Conservation (phyloP, 1,140 invertebrate genomes). For the Riptortus pedestris region DNA sequence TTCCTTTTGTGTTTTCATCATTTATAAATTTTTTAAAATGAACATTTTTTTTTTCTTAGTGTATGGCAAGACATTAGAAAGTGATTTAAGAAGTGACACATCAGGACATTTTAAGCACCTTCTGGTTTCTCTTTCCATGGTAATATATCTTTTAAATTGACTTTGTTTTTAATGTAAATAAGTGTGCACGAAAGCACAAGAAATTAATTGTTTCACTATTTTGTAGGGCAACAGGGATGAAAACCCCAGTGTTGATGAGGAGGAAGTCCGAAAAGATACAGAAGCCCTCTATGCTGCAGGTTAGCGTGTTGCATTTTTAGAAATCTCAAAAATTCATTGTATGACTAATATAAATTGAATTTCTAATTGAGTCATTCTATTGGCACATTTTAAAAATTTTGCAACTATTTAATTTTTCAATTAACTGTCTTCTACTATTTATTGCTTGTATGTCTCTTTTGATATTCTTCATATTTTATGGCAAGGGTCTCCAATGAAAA, state of each 20-base stretch:
- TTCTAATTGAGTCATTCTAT: no score
- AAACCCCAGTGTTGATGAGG: conserved; percentile 48
- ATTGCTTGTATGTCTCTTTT: no score
- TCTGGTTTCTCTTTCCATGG: conserved; percentile 59
- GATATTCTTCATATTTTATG: no score
- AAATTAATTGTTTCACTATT: conserved; percentile 33
- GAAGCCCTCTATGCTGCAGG: conserved; percentile 58
- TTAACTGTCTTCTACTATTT: no score
- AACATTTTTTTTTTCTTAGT: conserved; percentile 41
- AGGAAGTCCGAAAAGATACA: conserved; percentile 56
- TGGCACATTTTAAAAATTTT: no score
- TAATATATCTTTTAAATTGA: conserved; percentile 33
- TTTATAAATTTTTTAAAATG: not conserved
- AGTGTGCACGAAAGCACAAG: not conserved
- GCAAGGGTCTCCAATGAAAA: no score
- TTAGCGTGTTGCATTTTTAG: not conserved
- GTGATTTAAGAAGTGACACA: conserved; percentile 72
- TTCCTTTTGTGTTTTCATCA: not conserved
- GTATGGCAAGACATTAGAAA: conserved; percentile 64
- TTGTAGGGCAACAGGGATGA: conserved; percentile 42
- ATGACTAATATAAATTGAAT: no score
- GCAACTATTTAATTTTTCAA: no score
- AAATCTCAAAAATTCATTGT: no score
- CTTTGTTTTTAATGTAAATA: not conserved
- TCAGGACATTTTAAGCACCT: conserved; percentile 78